phyloP scores from a whole-genome alignment of 2,888 invertebrate genomes.

The Silvanus unidentatus region DNA sequence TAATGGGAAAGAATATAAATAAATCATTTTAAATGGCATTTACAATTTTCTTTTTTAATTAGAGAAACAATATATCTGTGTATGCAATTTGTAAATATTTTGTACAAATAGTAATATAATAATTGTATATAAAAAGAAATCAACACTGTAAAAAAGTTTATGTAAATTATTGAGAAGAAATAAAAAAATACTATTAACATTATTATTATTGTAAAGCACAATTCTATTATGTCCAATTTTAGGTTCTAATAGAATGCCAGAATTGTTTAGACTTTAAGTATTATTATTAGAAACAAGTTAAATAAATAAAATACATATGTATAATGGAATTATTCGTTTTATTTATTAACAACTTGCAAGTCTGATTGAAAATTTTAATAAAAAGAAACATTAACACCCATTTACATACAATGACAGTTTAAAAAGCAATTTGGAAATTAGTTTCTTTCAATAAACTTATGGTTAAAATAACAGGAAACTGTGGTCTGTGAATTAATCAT shows the following conservation, averaged over 20 bases:
- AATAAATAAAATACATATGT: constrained; percentile 5
- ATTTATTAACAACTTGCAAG: no score
- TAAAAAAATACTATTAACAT: background rate
- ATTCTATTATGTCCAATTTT: constrained; percentile 3
- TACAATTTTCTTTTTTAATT: constrained; percentile 6
- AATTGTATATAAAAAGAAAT: constrained; percentile 31
- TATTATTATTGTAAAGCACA: constrained; percentile 2
- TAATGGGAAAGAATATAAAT: constrained; percentile 5
- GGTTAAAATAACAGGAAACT: no score
- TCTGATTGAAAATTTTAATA: no score
- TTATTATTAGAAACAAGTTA: background rate
- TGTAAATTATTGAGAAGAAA: constrained; percentile 25
- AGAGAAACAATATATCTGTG: background rate
- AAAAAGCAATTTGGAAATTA: no score
- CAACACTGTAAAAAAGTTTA: constrained; percentile 25
- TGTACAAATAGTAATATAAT: constrained; percentile 21
- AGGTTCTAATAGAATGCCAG: background rate
- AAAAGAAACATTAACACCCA: no score
- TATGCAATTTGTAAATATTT: constrained; percentile 20
- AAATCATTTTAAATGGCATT: constrained; percentile 10
- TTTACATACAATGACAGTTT: no score
- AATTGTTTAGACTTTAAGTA: constrained; percentile 1
- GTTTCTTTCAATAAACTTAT: no score
- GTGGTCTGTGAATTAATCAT: background rate
- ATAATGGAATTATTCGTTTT: constrained; percentile 3